Conservation (phyloP, 2,113 vertebrate genomes). For the Dermatemys mawii region DNA sequence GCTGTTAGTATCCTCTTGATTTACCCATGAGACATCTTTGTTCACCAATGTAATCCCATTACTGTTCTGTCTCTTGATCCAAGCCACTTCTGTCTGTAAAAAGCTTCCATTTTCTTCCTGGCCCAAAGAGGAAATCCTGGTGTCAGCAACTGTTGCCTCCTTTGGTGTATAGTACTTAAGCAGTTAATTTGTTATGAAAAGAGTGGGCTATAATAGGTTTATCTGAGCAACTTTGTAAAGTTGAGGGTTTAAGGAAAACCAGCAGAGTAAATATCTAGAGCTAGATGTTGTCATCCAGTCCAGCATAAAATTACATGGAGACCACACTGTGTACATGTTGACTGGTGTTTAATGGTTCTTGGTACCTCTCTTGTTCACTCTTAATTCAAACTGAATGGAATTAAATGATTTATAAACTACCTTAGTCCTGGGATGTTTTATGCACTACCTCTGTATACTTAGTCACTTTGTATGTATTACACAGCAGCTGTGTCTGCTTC, state of each 20-base stretch:
- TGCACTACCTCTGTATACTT: conserved; percentile 9
- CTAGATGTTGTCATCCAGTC: not conserved
- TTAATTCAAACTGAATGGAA: conserved; percentile 52
- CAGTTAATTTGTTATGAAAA: not conserved
- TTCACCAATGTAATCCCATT: accelerated
- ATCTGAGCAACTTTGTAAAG: not conserved
- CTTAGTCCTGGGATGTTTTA: conserved; percentile 34
- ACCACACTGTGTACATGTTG: not conserved
- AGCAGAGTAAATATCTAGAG: not conserved
- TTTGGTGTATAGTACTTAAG: not conserved
- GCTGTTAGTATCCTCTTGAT: not conserved
- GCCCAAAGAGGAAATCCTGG: not conserved
- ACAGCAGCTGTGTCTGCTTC: conserved; percentile 67
- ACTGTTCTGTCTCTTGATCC: not conserved
- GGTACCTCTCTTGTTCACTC: not conserved
- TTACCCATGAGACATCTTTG: not conserved
- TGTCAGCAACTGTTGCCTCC: not conserved
- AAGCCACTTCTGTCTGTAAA: not conserved
- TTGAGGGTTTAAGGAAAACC: not conserved
- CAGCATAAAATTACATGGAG: conserved; percentile 13
- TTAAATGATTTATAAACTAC: conserved; percentile 69
- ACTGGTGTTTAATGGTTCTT: not conserved
- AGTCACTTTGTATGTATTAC: conserved; percentile 48
- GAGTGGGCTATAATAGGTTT: not conserved
- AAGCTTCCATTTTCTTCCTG: not conserved